Percentiles rank a stretch among this genome's conserved stretches.
Evolutionary conservation across 2,113 vertebrate species (phyloP).

Genomic region (Corydoras sp.): DNA sequence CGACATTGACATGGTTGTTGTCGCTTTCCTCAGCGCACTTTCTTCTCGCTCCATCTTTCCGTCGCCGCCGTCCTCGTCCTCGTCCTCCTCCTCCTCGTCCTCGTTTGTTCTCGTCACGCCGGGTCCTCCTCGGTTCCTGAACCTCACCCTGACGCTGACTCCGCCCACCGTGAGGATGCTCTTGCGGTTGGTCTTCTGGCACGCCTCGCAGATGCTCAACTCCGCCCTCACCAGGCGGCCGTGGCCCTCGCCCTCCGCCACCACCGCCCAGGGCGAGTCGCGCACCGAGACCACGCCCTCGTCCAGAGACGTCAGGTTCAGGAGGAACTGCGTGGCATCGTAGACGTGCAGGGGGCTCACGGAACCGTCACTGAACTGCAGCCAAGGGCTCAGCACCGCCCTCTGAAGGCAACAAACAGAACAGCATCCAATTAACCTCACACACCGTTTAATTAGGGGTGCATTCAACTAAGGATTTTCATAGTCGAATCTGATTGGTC

Average conservation of each 20-base stretch:
- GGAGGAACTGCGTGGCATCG: constrained; percentile 72
- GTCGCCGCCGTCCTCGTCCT: constrained; percentile 56
- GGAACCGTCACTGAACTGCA: constrained; percentile 88
- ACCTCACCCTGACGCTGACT: constrained; percentile 76
- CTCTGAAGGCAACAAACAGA: constrained; percentile 59
- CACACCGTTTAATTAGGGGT: neutral
- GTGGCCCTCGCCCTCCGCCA: constrained; percentile 79
- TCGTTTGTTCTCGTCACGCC: constrained; percentile 51
- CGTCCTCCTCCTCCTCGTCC: constrained; percentile 43
- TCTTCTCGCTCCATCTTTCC: constrained; percentile 68
- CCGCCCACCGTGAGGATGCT: constrained; percentile 77
- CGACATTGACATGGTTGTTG: constrained; percentile 66
- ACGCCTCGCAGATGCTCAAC: constrained; percentile 80
- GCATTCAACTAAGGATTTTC: no score
- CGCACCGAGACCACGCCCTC: constrained; percentile 78
- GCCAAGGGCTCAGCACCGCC: constrained; percentile 83
- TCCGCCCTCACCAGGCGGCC: constrained; percentile 78
- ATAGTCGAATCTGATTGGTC: no score
- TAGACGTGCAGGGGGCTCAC: constrained; percentile 86
- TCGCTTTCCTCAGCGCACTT: constrained; percentile 55
- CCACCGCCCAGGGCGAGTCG: constrained; percentile 64
- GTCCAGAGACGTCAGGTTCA: constrained; percentile 77
- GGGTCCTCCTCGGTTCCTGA: constrained; percentile 59
- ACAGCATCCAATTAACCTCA: neutral
- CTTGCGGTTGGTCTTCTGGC: constrained; percentile 88